Conservation (phyloP, 2,113 vertebrate species). For the Ciconia maguari region DNA sequence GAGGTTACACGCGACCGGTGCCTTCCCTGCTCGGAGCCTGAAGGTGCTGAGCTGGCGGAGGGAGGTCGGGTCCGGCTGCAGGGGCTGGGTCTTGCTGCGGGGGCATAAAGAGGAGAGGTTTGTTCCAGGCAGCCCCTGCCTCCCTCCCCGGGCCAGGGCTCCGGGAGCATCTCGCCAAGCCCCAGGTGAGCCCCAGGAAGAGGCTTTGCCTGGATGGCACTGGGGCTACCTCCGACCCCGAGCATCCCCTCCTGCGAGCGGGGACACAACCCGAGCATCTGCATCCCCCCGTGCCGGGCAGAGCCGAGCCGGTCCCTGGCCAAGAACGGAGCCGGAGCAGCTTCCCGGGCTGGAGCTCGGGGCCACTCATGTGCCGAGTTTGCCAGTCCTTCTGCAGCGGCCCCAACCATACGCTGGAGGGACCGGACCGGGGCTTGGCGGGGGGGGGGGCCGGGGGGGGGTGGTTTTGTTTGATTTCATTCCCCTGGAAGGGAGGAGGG, state of each 20-base stretch:
- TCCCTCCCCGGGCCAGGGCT: background rate
- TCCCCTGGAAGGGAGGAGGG: background rate
- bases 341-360: background rate
- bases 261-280: background rate
- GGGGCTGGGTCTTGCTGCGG: background rate
- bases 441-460: background rate
- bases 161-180: background rate
- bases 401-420: background rate
- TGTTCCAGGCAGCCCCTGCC: background rate
- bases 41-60: background rate
- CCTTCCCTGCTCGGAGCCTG: background rate
- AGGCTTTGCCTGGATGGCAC: background rate
- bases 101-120: background rate
- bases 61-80: background rate
- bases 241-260: fast-evolving
- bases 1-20: fast-evolving
- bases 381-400: background rate
- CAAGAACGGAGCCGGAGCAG: background rate
- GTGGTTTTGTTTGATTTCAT: constrained; percentile 29
- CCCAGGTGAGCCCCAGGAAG: background rate
- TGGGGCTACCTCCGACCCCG: fast-evolving
- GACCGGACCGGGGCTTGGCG: fast-evolving
- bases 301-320: background rate
- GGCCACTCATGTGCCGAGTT: background rate
- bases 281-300: background rate